These are phyloP conservation scores for Zygogramma bicolorata DNA, from an alignment of 2,888 invertebrate species.

Conservation along the genomic window DNA sequence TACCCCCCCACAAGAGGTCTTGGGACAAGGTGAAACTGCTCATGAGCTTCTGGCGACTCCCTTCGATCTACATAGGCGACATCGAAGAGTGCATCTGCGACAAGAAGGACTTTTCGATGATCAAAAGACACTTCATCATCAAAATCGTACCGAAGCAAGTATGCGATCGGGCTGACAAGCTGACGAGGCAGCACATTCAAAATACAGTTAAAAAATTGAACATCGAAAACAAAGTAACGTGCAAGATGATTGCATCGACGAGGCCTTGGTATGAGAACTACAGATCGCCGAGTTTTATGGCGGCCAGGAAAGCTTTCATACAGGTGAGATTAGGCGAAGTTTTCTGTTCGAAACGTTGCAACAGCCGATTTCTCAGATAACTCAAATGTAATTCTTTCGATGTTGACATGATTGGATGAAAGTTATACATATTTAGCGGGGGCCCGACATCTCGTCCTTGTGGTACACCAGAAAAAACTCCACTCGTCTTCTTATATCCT, in stretches of 20 bases:
- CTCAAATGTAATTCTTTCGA: too few species aligned
- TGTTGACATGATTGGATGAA: too few species aligned
- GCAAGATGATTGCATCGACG: constrained; percentile 55
- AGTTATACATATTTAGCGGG: too few species aligned
- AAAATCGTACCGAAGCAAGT: constrained; percentile 65
- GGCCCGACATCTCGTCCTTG: too few species aligned
- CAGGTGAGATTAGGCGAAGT: constrained; percentile 56
- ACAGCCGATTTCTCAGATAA: too few species aligned
- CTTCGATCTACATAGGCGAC: constrained; percentile 60
- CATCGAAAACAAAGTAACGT: constrained; percentile 60
- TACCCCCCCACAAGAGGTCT: constrained; percentile 59
- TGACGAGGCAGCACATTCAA: constrained; percentile 55
- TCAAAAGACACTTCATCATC: constrained; percentile 60
- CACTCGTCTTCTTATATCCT: too few species aligned
- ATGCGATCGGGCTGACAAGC: constrained; percentile 48
- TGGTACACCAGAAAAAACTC: too few species aligned
- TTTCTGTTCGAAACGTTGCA: too few species aligned
- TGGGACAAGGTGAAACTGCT: constrained; percentile 64
- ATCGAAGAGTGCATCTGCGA: constrained; percentile 62
- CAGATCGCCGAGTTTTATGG: constrained; percentile 62
- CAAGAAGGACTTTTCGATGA: constrained; percentile 56
- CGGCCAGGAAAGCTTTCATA: constrained; percentile 65
- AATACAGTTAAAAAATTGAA: constrained; percentile 55
- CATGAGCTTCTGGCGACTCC: constrained; percentile 68
- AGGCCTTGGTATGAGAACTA: constrained; percentile 66